Conservation (phyloP, 2,797 vertebrate genomes). For the Sebastes itinus region DNA sequence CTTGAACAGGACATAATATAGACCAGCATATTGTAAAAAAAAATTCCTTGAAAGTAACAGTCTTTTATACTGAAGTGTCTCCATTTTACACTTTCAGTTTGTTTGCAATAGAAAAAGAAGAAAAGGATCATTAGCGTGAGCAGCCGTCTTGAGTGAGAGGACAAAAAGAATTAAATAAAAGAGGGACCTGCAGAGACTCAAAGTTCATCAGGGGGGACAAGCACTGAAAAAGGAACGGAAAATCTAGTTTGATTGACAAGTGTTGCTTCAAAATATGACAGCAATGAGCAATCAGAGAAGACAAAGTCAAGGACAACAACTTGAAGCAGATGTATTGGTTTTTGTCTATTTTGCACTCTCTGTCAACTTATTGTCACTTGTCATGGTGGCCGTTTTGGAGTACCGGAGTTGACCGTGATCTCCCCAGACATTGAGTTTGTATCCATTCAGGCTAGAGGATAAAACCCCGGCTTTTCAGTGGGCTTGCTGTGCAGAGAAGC, state of each 20-base stretch:
- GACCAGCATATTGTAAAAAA: not conserved
- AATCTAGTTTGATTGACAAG: not conserved
- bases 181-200: not conserved
- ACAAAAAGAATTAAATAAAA: not conserved
- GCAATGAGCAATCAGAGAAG: not conserved
- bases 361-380: not conserved
- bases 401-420: constrained; percentile 4
- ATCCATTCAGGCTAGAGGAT: constrained; percentile 4
- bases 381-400: not conserved
- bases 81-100: not conserved
- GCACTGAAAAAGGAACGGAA: not conserved
- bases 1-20: not conserved
- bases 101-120: not conserved
- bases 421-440: not conserved
- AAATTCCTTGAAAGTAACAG: not conserved
- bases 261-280: not conserved
- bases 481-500: constrained; percentile 35
- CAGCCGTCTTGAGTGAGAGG: not conserved
- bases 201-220: not conserved
- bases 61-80: not conserved
- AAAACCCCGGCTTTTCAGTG: constrained; percentile 32
- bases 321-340: not conserved
- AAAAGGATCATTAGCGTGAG: not conserved
- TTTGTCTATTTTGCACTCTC: not conserved
- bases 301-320: constrained; percentile 6